These are phyloP conservation scores for Ariolimax columbianus DNA, from an alignment of 2,888 invertebrate species.

Conservation along the genomic window DNA sequence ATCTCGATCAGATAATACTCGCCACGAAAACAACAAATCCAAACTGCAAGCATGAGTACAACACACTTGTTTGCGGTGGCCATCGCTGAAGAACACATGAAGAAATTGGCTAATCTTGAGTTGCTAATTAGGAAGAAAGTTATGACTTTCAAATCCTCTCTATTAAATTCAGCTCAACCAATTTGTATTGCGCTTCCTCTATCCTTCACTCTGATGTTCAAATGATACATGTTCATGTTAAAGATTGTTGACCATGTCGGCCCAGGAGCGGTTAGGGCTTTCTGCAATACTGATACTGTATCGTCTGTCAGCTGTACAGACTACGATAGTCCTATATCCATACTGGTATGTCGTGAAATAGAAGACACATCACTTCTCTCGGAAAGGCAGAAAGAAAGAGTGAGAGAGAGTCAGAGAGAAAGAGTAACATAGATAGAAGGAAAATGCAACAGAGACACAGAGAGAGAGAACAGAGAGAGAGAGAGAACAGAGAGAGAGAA, in stretches of 20 bases:
- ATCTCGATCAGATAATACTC: neutral
- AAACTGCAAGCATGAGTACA: neutral
- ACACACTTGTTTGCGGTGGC: neutral
- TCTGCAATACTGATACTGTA: neutral
- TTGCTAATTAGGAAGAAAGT: neutral
- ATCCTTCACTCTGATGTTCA: neutral
- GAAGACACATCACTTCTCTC: no score
- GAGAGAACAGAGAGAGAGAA: no score
- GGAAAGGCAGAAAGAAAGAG: no score
- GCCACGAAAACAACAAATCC: neutral
- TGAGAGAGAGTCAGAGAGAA: no score
- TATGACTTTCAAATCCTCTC: slow-evolving; percentile 9
- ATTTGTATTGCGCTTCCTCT: neutral
- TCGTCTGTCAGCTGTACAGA: neutral
- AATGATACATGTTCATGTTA: neutral
- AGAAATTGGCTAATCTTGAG: neutral
- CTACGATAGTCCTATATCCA: no score
- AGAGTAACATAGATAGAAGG: no score
- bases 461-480: neutral
- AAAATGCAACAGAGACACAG: no score
- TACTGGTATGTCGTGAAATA: no score
- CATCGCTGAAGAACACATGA: neutral
- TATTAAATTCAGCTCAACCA: neutral
- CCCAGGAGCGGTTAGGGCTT: neutral
- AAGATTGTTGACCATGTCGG: neutral